Conservation (phyloP, 37 sponge, comb jelly and placozoan genomes). For the Cladorhizidae sp. region DNA sequence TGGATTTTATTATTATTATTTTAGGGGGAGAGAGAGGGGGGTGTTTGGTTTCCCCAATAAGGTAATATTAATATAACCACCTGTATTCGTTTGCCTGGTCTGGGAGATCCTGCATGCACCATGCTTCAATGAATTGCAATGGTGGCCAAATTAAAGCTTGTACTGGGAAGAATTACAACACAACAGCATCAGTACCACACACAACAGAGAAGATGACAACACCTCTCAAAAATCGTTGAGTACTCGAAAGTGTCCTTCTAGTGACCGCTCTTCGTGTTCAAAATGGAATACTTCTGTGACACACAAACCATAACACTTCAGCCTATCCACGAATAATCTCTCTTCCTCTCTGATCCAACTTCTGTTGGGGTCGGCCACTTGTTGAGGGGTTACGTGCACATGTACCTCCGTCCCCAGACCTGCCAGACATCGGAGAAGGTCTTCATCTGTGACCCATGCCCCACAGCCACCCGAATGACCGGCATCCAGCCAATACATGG, state of each 20-base stretch:
- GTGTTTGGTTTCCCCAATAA: too few species aligned
- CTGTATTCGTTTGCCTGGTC: too few species aligned
- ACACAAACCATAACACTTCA: conserved; percentile 34
- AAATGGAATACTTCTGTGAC: conserved; percentile 70
- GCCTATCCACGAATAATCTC: conserved; percentile 54
- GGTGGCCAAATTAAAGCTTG: too few species aligned
- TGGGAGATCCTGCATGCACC: too few species aligned
- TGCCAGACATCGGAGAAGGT: conserved; percentile 41
- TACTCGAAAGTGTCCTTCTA: conserved; percentile 79
- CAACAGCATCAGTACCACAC: too few species aligned
- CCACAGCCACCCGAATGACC: conserved; percentile 83
- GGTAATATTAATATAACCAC: too few species aligned
- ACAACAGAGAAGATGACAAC: neutral
- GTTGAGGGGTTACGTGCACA: conserved; percentile 88
- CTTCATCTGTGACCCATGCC: conserved; percentile 76
- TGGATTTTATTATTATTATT: too few species aligned
- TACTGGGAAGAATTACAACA: too few species aligned
- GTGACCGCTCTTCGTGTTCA: conserved; percentile 56
- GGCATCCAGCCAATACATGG: conserved; percentile 86
- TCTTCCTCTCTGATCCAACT: conserved; percentile 80
- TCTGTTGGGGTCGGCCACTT: conserved; percentile 57
- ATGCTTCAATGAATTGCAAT: too few species aligned
- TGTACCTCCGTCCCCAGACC: conserved; percentile 33
- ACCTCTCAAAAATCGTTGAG: conserved; percentile 45
- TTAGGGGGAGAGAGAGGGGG: too few species aligned